These are phyloP conservation scores for Pachypsylla venusta DNA, from an alignment of 1,140 invertebrate species.

Conservation along the genomic window DNA sequence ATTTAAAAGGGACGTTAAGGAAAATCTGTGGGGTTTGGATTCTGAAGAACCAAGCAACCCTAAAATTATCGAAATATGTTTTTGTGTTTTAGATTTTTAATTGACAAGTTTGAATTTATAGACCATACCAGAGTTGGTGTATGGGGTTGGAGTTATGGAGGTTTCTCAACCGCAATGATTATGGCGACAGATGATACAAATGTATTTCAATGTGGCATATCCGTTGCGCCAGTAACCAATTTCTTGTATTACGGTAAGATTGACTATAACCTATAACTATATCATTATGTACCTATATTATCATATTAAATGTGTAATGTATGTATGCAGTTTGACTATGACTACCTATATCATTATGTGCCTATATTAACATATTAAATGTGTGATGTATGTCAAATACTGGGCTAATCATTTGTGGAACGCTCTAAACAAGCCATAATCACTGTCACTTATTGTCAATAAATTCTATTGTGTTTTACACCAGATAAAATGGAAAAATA, in stretches of 20 bases:
- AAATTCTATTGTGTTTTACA: too few species aligned
- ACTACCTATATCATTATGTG: too few species aligned
- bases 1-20: neutral
- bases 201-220: constrained; percentile 75
- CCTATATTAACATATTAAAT: too few species aligned
- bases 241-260: constrained; percentile 79
- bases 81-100: constrained; percentile 34
- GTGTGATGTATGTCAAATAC: too few species aligned
- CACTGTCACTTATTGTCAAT: too few species aligned
- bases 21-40: neutral
- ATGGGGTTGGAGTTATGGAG: constrained; percentile 85
- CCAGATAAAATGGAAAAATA: too few species aligned
- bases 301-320: too few species aligned
- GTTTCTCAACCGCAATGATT: constrained; percentile 61
- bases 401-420: too few species aligned
- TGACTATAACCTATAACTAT: too few species aligned
- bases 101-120: constrained; percentile 38
- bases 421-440: too few species aligned
- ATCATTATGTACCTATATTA: too few species aligned
- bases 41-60: neutral
- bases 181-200: constrained; percentile 50
- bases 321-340: too few species aligned
- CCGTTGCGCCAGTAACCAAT: constrained; percentile 86
- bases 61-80: neutral
- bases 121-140: constrained; percentile 53